phyloP scores from a whole-genome alignment of 2,797 vertebrate genomes.

The Prunella strophiata region DNA sequence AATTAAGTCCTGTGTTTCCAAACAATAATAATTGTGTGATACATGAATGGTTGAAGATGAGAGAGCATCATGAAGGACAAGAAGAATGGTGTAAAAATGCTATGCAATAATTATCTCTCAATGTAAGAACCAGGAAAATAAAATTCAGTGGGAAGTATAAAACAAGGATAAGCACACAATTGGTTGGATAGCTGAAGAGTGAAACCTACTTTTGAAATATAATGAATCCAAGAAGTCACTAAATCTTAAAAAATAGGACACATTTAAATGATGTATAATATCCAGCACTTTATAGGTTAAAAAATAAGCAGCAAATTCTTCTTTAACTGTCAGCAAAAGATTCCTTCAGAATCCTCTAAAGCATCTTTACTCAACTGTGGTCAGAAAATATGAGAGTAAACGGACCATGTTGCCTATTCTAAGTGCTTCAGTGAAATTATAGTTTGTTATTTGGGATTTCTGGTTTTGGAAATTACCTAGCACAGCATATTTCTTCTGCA shows the following conservation, averaged over 20 bases:
- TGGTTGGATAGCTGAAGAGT: not conserved
- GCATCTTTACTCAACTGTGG: slow-evolving; percentile 10
- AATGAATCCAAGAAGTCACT: not conserved
- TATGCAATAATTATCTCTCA: not conserved
- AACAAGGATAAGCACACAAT: not conserved
- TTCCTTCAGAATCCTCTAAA: slow-evolving; percentile 19
- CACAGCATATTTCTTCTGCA: not conserved
- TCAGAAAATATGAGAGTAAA: slow-evolving; percentile 22
- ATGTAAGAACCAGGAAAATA: not conserved
- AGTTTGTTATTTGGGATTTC: slow-evolving; percentile 24
- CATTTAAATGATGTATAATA: not conserved
- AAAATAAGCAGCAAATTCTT: not conserved
- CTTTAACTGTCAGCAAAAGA: slow-evolving; percentile 7
- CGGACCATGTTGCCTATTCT: slow-evolving; percentile 9
- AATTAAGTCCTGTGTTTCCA: not conserved
- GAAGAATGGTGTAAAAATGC: not conserved
- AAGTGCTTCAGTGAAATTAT: slow-evolving; percentile 37
- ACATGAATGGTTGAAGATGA: not conserved
- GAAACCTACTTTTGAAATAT: not conserved
- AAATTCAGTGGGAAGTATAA: not conserved
- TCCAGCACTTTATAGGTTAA: not conserved
- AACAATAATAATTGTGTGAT: not conserved
- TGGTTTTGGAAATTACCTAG: slow-evolving; percentile 17
- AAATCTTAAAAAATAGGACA: not conserved
- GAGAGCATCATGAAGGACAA: not conserved